Evolutionary conservation across 53 echinoderm and acorn worm genomes (phyloP).

Genomic region (Stichopus horrens): DNA sequence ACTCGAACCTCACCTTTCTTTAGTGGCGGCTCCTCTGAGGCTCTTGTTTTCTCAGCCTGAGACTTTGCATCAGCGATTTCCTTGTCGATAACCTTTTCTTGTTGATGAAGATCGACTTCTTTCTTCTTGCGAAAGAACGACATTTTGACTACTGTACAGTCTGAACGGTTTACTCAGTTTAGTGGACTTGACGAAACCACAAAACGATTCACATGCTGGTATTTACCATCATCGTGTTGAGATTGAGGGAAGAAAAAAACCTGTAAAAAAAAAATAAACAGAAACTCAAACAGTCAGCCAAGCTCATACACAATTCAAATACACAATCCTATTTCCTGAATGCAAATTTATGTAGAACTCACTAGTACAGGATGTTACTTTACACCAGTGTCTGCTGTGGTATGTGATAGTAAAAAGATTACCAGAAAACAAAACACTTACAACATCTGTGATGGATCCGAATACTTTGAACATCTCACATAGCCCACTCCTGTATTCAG

Average conservation of each 20-base stretch:
- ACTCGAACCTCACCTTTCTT: constrained; percentile 34
- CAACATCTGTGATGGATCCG: no score
- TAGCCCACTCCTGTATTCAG: no score
- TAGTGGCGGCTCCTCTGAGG: neutral
- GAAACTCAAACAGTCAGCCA: no score
- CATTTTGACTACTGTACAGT: neutral
- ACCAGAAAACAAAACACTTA: no score
- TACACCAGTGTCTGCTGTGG: no score
- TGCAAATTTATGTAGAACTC: no score
- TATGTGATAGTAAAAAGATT: no score
- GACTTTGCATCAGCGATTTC: constrained; percentile 17
- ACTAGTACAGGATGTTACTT: no score
- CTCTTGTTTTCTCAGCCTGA: constrained; percentile 29
- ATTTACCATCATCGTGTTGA: neutral
- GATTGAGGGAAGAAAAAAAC: neutral
- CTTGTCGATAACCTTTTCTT: constrained; percentile 31
- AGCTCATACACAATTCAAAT: no score
- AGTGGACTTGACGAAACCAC: neutral
- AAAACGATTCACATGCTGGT: neutral
- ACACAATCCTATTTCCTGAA: no score
- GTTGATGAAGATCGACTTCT: constrained; percentile 24
- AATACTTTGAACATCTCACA: no score
- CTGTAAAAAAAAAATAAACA: constrained; percentile 6
- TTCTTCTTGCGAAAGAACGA: constrained; percentile 46
- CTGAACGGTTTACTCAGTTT: neutral